phyloP scores from a whole-genome alignment of 2,888 invertebrate genomes.

The Diarsia rubi region DNA sequence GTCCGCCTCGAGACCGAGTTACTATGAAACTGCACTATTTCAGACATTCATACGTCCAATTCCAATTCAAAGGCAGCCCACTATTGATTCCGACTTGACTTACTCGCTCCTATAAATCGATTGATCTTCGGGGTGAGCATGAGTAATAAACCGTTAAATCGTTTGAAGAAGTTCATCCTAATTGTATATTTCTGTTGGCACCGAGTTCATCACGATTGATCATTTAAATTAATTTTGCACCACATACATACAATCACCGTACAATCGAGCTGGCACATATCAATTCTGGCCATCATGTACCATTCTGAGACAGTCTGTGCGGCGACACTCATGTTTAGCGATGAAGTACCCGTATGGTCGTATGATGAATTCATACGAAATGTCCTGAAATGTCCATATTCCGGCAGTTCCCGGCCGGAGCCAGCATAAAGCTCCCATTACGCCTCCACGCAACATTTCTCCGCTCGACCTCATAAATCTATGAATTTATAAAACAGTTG shows the following conservation, averaged over 20 bases:
- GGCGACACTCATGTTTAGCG: neutral
- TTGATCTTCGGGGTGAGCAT: neutral
- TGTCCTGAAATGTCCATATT: conserved; percentile 48
- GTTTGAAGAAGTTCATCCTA: neutral
- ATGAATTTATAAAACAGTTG: conserved; percentile 53
- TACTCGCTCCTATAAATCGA: neutral
- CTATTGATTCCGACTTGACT: conserved; percentile 17
- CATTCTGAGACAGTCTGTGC: neutral
- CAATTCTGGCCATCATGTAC: neutral
- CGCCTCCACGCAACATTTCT: conserved; percentile 24
- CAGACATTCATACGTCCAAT: conserved; percentile 42
- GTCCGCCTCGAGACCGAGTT: conserved; percentile 17
- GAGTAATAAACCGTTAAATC: neutral
- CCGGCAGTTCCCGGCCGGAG: conserved; percentile 15
- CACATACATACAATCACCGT: neutral
- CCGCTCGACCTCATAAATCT: conserved; percentile 53
- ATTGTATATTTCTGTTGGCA: neutral
- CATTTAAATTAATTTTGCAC: neutral
- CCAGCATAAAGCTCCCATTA: conserved; percentile 46
- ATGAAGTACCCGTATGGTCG: neutral
- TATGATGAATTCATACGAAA: conserved; percentile 44
- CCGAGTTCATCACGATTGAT: no score
- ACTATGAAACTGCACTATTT: conserved; percentile 43
- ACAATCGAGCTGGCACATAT: no score
- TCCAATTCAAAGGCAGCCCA: conserved; percentile 23